Percentiles rank a stretch among this genome's conserved stretches.
Conservation (phyloP, 2,797 vertebrate genomes). For the Tadarida brasiliensis region DNA sequence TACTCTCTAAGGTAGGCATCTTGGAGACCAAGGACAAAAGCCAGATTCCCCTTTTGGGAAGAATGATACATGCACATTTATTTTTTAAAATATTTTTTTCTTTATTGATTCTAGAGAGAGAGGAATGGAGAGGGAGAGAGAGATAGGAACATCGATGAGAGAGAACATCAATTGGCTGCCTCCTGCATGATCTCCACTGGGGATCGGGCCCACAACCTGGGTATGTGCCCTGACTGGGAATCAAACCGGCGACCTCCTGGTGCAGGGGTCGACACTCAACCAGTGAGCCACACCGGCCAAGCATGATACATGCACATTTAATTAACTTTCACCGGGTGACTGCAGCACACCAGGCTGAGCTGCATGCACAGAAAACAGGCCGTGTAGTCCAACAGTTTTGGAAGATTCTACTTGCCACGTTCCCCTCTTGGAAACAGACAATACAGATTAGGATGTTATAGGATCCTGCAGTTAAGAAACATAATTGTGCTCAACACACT, state of each 20-base stretch:
- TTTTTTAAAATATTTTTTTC: too few relatives aligned
- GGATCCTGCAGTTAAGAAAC: neutral
- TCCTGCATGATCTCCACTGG: too few relatives aligned
- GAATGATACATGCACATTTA: neutral
- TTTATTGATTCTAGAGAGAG: too few relatives aligned
- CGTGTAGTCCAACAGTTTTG: neutral
- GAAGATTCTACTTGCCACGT: neutral
- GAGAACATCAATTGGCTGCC: too few relatives aligned
- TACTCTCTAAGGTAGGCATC: neutral
- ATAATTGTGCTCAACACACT: neutral
- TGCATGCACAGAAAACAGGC: neutral
- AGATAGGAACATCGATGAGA: too few relatives aligned
- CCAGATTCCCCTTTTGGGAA: neutral
- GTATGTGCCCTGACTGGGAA: too few relatives aligned
- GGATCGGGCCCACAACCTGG: too few relatives aligned
- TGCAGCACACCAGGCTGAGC: rapidly evolving
- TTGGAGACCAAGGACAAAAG: neutral
- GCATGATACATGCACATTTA: neutral
- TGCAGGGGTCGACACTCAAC: too few relatives aligned
- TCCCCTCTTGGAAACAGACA: neutral
- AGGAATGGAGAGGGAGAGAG: too few relatives aligned
- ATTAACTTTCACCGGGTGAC: neutral
- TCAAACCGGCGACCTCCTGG: too few relatives aligned
- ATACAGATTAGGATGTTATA: neutral
- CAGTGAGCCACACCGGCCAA: neutral